Evolutionary conservation across 2,113 vertebrate genomes (phyloP).

Genomic region (Xenopus borealis): DNA sequence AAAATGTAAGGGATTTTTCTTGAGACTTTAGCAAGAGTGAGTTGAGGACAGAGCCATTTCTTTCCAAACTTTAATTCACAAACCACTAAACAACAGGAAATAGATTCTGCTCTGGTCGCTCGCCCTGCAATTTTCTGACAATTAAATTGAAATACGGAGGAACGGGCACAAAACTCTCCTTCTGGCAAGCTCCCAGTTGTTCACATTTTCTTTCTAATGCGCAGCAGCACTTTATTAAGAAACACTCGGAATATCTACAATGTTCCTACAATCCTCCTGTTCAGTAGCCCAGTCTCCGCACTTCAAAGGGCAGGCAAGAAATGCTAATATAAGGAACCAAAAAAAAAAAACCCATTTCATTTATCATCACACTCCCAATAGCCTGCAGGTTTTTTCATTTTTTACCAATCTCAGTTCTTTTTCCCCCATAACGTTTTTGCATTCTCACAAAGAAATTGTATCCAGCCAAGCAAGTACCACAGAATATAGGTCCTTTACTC

Average conservation of each 20-base stretch:
- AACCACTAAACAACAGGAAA: slow-evolving; percentile 1
- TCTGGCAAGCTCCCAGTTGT: no score
- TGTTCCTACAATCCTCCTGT: neutral
- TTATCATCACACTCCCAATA: neutral
- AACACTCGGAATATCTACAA: neutral
- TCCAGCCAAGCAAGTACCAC: no score
- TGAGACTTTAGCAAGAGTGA: neutral
- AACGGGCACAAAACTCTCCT: neutral
- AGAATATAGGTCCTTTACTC: no score
- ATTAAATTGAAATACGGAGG: slow-evolving; percentile 32
- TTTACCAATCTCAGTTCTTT: no score
- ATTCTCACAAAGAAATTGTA: no score
- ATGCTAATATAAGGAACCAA: neutral
- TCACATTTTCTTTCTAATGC: no score
- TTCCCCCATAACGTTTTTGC: no score
- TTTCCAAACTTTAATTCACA: neutral
- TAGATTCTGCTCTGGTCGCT: slow-evolving; percentile 13
- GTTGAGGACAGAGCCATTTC: neutral
- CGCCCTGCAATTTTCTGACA: slow-evolving; percentile 23
- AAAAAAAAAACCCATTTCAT: neutral
- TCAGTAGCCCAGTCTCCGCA: neutral
- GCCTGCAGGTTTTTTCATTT: no score
- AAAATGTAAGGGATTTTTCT: no score
- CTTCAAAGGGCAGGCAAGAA: neutral
- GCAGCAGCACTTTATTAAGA: neutral